A percentile compares a stretch with the other conserved stretches of the same genome.
These are phyloP conservation scores for Drosophila meridionalis DNA, from an alignment of 2,888 invertebrate genomes.

Conservation along the genomic window DNA sequence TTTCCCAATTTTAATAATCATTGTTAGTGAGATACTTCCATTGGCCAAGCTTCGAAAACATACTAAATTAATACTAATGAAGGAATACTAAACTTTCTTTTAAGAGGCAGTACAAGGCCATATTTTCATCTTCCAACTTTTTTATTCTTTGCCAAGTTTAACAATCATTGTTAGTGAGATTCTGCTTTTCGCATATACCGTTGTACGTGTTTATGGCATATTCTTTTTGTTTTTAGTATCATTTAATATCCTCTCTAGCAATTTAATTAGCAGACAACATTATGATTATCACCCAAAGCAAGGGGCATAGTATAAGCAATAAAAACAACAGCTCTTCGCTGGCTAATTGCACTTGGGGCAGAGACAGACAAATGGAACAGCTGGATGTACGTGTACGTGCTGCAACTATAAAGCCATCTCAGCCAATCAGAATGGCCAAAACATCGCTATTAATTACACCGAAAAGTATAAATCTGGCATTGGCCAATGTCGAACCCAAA, in stretches of 20 bases:
- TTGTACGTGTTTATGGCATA: neutral
- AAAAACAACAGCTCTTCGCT: conserved; percentile 24
- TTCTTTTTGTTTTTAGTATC: conserved; percentile 33
- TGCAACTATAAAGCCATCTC: conserved; percentile 46
- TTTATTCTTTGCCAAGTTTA: neutral
- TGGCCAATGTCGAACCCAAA: conserved; percentile 43
- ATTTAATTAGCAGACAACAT: conserved; percentile 65
- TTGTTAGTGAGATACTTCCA: neutral
- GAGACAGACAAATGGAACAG: conserved; percentile 17
- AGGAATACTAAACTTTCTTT: too few species aligned
- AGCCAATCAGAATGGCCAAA: conserved; percentile 54
- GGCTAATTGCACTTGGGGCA: conserved; percentile 42
- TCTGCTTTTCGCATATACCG: conserved; percentile 4
- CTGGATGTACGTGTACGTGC: conserved; percentile 19
- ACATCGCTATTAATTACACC: conserved; percentile 66
- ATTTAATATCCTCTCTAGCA: conserved; percentile 44
- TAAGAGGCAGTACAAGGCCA: neutral
- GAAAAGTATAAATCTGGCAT: conserved; percentile 60
- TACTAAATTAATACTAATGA: too few species aligned
- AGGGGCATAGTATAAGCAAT: conserved; percentile 23
- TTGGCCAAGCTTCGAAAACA: neutral
- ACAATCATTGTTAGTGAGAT: neutral
- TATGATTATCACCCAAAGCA: conserved; percentile 57
- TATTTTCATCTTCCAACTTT: neutral
- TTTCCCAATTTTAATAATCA: neutral